A percentile compares a stretch with the other conserved stretches of the same genome.
These are phyloP conservation scores for Oryzias curvinotus DNA, from an alignment of 2,113 vertebrate species.

Conservation along the genomic window DNA sequence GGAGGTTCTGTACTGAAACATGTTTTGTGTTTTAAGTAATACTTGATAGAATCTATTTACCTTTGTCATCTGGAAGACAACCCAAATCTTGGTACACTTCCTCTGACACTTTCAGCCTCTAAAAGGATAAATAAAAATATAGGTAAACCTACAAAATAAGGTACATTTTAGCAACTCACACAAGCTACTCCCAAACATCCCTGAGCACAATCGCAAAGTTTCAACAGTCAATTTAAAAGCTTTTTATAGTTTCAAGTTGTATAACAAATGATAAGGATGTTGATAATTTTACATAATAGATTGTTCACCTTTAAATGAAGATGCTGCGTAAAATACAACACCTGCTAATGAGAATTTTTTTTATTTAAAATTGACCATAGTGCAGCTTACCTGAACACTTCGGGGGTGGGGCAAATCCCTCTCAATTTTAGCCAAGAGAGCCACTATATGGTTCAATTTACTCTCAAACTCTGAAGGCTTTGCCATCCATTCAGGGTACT, in stretches of 20 bases:
- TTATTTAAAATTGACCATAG: background rate
- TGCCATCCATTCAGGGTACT: constrained; percentile 17
- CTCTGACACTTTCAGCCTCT: constrained; percentile 20
- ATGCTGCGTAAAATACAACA: background rate
- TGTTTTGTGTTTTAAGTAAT: too few relatives aligned
- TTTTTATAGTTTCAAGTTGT: too few relatives aligned
- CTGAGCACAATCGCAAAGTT: too few relatives aligned
- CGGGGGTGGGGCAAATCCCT: background rate
- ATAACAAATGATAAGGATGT: too few relatives aligned
- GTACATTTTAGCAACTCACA: background rate
- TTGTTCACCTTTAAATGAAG: too few relatives aligned
- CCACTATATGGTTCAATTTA: constrained; percentile 10
- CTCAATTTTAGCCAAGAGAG: constrained; percentile 33
- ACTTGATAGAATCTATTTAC: constrained; percentile 22
- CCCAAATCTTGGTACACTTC: constrained; percentile 29
- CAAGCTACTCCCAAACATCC: too few relatives aligned
- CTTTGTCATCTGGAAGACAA: constrained; percentile 19
- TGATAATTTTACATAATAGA: too few relatives aligned
- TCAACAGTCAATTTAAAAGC: too few relatives aligned
- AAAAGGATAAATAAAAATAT: background rate
- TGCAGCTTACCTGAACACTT: constrained; percentile 24
- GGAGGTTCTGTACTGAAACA: too few relatives aligned
- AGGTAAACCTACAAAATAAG: background rate
- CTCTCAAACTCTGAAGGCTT: background rate
- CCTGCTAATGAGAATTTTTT: too few relatives aligned